These are phyloP conservation scores for Cheilosia impressa DNA, from an alignment of 2,888 invertebrate species.

Conservation along the genomic window DNA sequence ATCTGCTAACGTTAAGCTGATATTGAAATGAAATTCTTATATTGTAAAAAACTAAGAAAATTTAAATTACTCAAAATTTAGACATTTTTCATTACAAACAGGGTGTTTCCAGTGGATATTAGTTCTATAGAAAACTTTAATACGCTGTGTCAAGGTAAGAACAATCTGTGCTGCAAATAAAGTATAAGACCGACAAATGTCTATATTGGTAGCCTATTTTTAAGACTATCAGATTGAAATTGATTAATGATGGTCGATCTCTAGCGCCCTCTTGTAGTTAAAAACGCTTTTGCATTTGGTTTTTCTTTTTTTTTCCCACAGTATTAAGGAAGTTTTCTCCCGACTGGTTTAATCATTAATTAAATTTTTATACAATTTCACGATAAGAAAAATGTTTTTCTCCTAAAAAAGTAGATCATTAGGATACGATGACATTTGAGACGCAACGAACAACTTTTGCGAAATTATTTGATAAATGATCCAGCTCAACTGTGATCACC, in stretches of 20 bases:
- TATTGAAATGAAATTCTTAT: too few relatives aligned
- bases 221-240: neutral
- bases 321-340: slow-evolving; percentile 21
- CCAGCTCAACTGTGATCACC: slow-evolving; percentile 2
- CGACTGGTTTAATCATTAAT: slow-evolving; percentile 55
- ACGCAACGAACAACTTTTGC: slow-evolving; percentile 41
- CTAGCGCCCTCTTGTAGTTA: slow-evolving; percentile 41
- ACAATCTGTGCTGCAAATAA: too few relatives aligned
- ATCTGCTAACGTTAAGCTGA: too few relatives aligned
- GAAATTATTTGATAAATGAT: slow-evolving; percentile 65
- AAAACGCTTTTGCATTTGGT: neutral
- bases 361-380: slow-evolving; percentile 40
- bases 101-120: too few relatives aligned
- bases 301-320: slow-evolving; percentile 55
- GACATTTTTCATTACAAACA: too few relatives aligned
- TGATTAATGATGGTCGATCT: slow-evolving; percentile 72
- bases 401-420: slow-evolving; percentile 43
- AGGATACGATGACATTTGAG: slow-evolving; percentile 68
- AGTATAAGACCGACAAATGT: too few relatives aligned
- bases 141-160: too few relatives aligned
- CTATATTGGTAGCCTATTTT: too few relatives aligned
- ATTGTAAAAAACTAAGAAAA: too few relatives aligned
- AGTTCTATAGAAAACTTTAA: too few relatives aligned
- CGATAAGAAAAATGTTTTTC: slow-evolving; percentile 34
- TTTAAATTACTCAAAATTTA: too few relatives aligned